Conservation (phyloP, 2,113 vertebrate species). For the Actenoides hombroni region DNA sequence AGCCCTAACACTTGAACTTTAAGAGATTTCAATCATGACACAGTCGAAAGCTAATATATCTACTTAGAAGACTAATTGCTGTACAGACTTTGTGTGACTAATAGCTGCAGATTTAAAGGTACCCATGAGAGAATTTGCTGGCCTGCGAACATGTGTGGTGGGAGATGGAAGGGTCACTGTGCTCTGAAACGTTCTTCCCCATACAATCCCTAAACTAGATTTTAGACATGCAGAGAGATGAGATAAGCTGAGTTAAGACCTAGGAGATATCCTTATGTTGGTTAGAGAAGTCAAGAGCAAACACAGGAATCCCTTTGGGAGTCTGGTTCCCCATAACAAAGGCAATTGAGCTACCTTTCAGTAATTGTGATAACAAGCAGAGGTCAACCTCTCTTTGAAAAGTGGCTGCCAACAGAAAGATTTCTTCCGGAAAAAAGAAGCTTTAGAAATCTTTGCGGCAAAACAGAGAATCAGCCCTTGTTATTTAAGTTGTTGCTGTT, state of each 20-base stretch:
- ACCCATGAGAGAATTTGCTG: not conserved
- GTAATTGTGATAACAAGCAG: not conserved
- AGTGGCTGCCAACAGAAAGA: not conserved
- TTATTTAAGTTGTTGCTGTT: not conserved
- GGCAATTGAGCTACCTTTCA: not conserved
- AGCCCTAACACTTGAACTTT: not conserved
- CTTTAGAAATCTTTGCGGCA: not conserved
- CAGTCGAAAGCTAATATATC: not conserved
- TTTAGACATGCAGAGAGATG: not conserved
- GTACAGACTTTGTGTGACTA: not conserved
- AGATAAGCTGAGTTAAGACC: slow-evolving; percentile 22
- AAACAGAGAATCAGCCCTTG: not conserved
- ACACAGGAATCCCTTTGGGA: slow-evolving; percentile 26
- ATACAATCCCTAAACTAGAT: not conserved
- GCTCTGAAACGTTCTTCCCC: not conserved
- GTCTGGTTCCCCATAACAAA: not conserved
- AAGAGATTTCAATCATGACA: not conserved
- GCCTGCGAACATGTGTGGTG: rapidly evolving
- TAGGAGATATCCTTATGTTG: not conserved
- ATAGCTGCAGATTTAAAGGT: not conserved
- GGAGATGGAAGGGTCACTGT: not conserved
- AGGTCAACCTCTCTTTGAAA: slow-evolving; percentile 10
- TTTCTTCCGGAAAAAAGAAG: not conserved
- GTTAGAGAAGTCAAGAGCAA: slow-evolving; percentile 36
- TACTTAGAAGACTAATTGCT: not conserved